Conservation (phyloP, 2,888 invertebrate species). For the Trisateles emortualis region DNA sequence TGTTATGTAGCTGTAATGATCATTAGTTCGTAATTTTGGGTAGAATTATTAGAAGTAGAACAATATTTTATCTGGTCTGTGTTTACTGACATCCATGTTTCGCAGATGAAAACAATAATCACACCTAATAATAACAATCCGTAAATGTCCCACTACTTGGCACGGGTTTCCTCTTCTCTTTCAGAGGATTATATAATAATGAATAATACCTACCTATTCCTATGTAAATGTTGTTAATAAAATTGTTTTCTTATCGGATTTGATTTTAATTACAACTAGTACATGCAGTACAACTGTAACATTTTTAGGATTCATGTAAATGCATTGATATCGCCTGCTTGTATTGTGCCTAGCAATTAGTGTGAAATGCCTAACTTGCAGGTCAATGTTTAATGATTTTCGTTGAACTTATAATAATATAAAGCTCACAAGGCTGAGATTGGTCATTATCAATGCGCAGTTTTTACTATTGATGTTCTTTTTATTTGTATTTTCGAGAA, state of each 20-base stretch:
- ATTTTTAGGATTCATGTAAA: conserved; percentile 27
- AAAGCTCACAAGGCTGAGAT: too few relatives aligned
- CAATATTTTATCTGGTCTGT: not conserved
- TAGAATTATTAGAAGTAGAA: too few relatives aligned
- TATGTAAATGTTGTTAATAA: conserved; percentile 7
- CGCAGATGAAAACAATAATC: not conserved
- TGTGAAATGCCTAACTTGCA: conserved; percentile 19
- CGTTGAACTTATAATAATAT: conserved; percentile 3
- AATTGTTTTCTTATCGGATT: conserved; percentile 23
- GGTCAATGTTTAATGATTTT: conserved; percentile 15
- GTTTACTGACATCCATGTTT: not conserved
- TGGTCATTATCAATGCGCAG: conserved; percentile 2
- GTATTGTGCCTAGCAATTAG: conserved; percentile 33
- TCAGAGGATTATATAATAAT: too few relatives aligned
- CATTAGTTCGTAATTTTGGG: too few relatives aligned
- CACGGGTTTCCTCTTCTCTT: too few relatives aligned
- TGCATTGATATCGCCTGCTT: conserved; percentile 20
- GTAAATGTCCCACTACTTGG: too few relatives aligned
- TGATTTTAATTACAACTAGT: conserved; percentile 25
- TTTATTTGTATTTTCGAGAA: not conserved
- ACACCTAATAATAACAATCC: too few relatives aligned
- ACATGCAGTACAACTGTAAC: conserved; percentile 23
- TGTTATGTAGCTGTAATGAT: too few relatives aligned
- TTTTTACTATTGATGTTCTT: too few relatives aligned
- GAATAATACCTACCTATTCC: too few relatives aligned